These are phyloP conservation scores for Caiman crocodilus DNA, from an alignment of 2,797 vertebrate genomes.

Conservation along the genomic window DNA sequence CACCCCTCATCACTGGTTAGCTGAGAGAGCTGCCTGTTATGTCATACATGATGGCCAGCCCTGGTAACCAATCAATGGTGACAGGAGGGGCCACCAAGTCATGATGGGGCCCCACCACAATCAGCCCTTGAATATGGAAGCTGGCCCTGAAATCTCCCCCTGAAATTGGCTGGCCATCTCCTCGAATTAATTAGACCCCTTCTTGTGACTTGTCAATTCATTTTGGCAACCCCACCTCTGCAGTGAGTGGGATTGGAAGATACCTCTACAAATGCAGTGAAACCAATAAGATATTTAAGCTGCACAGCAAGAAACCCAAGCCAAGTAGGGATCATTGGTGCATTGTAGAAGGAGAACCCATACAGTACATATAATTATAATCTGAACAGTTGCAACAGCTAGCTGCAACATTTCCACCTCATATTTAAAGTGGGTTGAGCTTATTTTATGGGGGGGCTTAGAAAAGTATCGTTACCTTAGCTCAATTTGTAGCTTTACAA, in stretches of 20 bases:
- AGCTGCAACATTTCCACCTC: not conserved
- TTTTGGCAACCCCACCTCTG: accelerated
- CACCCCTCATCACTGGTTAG: too few relatives aligned
- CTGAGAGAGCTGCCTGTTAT: too few relatives aligned
- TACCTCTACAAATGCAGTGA: not conserved
- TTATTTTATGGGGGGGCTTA: not conserved
- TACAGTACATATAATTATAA: not conserved
- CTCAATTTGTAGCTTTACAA: too few relatives aligned
- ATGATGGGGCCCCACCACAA: too few relatives aligned
- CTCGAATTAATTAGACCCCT: not conserved
- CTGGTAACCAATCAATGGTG: too few relatives aligned
- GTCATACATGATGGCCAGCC: too few relatives aligned
- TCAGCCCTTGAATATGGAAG: too few relatives aligned
- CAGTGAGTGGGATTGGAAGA: not conserved
- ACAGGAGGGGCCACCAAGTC: too few relatives aligned
- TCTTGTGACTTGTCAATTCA: not conserved
- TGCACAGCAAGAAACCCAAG: not conserved
- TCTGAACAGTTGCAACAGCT: not conserved
- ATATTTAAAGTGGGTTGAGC: not conserved
- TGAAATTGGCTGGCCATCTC: too few relatives aligned
- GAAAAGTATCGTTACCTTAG: not conserved
- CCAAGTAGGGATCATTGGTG: not conserved
- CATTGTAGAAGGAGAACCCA: not conserved
- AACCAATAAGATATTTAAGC: not conserved
- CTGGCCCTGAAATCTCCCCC: too few relatives aligned